Conservation (phyloP, 2,797 vertebrate genomes). For the Malurus splendens region DNA sequence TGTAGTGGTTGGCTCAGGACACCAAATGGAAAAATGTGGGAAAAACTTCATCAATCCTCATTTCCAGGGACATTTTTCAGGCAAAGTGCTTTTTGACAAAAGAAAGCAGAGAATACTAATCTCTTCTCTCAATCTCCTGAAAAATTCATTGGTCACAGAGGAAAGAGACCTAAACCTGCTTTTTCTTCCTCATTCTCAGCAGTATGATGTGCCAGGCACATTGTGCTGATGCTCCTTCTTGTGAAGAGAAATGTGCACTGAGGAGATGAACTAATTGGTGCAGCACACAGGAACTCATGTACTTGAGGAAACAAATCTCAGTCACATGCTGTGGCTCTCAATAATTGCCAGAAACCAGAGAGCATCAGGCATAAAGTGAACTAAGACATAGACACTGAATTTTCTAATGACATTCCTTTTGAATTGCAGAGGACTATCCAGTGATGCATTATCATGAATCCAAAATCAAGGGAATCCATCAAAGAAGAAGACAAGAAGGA, state of each 20-base stretch:
- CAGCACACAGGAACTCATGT: accelerated
- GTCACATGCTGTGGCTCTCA: neutral
- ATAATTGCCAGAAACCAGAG: neutral
- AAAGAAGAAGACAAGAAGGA: neutral
- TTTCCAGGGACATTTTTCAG: neutral
- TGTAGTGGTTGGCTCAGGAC: neutral
- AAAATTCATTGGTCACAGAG: neutral
- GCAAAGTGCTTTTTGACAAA: neutral
- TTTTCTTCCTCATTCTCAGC: neutral
- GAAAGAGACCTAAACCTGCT: neutral
- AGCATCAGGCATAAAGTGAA: neutral
- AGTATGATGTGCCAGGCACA: neutral
- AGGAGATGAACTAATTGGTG: neutral
- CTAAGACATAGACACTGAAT: neutral
- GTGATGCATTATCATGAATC: neutral
- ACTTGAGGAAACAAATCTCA: neutral
- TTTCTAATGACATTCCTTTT: neutral
- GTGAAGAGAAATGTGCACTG: neutral
- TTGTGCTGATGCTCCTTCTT: neutral
- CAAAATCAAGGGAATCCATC: neutral
- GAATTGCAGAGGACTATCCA: neutral
- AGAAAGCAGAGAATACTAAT: neutral
- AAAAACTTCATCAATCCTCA: neutral
- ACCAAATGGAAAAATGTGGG: neutral
- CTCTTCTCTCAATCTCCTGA: neutral